Evolutionary conservation across 1,140 invertebrate species (phyloP).

Genomic region (Leguminivora glycinivorella): DNA sequence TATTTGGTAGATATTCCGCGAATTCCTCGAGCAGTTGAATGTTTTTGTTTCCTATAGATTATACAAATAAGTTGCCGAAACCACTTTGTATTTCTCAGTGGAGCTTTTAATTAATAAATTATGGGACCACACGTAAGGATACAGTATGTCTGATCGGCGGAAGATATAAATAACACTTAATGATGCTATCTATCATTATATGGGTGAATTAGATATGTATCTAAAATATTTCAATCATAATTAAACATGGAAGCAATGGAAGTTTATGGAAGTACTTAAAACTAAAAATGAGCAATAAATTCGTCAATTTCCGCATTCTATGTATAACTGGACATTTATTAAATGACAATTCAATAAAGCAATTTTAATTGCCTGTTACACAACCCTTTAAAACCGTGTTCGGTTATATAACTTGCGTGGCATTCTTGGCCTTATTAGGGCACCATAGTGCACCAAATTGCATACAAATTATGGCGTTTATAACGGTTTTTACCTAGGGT

Average conservation of each 20-base stretch:
- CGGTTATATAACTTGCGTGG: conserved; percentile 5
- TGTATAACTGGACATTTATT: background rate
- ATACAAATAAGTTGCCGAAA: too few species aligned
- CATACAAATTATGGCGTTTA: conserved; percentile 9
- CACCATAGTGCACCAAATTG: conserved; percentile 1
- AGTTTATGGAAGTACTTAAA: too few species aligned
- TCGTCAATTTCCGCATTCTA: background rate
- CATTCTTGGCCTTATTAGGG: background rate
- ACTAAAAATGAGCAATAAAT: background rate
- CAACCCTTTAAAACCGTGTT: background rate
- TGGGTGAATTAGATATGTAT: too few species aligned
- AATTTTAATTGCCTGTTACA: background rate
- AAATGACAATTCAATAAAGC: background rate
- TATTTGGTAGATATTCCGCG: too few species aligned
- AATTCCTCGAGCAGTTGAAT: too few species aligned
- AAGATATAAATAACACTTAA: too few species aligned
- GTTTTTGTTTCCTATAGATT: too few species aligned
- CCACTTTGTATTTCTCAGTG: too few species aligned
- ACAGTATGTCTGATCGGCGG: too few species aligned
- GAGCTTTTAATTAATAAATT: too few species aligned
- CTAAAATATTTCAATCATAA: background rate
- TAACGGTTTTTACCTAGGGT: background rate
- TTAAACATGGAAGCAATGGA: background rate
- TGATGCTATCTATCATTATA: too few species aligned
- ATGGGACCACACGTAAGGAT: too few species aligned